A percentile compares a stretch with the other conserved stretches of the same genome.
Conservation (phyloP, 1,140 invertebrate genomes). For the Zaprionus africanus region DNA sequence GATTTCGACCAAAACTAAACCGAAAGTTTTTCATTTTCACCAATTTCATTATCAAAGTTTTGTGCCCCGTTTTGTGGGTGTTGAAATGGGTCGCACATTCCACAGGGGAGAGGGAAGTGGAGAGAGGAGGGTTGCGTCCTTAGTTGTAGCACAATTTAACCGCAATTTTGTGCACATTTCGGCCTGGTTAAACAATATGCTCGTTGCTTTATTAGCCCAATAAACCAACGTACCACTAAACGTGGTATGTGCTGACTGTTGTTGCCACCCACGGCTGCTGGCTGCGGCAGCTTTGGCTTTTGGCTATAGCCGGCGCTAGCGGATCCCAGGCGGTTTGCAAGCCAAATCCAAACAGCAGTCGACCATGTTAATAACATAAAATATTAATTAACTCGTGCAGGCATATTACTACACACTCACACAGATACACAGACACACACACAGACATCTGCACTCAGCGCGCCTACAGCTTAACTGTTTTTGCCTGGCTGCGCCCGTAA, state of each 20-base stretch:
- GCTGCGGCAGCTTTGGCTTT: constrained; percentile 10
- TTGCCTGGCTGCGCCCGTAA: constrained; percentile 30
- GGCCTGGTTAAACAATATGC: constrained; percentile 73
- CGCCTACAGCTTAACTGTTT: constrained; percentile 26
- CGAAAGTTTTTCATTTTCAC: constrained; percentile 39
- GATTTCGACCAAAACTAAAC: constrained; percentile 25
- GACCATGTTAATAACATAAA: constrained; percentile 77
- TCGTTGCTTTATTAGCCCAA: constrained; percentile 66
- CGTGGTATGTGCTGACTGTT: constrained; percentile 4
- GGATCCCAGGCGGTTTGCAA: constrained; percentile 15
- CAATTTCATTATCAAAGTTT: constrained; percentile 51
- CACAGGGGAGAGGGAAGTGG: neutral
- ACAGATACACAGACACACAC: constrained; percentile 8
- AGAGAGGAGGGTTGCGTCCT: neutral
- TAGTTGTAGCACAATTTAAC: constrained; percentile 55
- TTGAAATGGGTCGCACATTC: constrained; percentile 26
- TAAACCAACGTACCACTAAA: constrained; percentile 47
- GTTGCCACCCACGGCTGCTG: neutral
- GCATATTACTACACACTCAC: constrained; percentile 27
- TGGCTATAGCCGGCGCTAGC: constrained; percentile 10
- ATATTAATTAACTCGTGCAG: constrained; percentile 77
- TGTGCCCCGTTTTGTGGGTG: constrained; percentile 27
- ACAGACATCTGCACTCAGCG: constrained; percentile 1
- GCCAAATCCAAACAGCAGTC: constrained; percentile 43
- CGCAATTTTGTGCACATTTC: constrained; percentile 63